Percentiles rank a stretch among this genome's conserved stretches.
These are phyloP conservation scores for Scaptomyza graminum DNA, from an alignment of 1,140 invertebrate species.

Conservation along the genomic window DNA sequence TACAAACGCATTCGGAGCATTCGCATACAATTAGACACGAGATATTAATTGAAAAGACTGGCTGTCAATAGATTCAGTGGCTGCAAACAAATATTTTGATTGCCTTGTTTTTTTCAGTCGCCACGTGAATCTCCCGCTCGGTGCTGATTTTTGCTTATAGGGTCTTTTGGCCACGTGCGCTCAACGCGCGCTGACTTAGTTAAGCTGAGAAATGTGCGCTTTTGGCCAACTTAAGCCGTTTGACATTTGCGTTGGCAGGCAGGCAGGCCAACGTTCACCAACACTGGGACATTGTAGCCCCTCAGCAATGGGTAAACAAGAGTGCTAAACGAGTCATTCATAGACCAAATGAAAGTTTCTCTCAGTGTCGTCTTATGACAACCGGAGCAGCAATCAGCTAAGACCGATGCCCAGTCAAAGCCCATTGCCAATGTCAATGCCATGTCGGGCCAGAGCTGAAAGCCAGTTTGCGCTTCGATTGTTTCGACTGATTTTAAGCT, in stretches of 20 bases:
- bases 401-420: conserved; percentile 11
- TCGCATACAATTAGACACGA: conserved; percentile 28
- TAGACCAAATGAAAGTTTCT: conserved; percentile 17
- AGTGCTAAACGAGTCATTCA: no score
- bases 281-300: no score
- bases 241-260: no score
- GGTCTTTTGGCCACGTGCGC: no score
- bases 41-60: conserved; percentile 65
- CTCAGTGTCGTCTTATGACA: conserved; percentile 20
- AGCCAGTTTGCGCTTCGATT: not conserved
- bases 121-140: conserved; percentile 17
- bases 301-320: no score
- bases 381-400: not conserved
- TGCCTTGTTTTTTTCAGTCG: not conserved
- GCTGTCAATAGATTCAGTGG: conserved; percentile 6
- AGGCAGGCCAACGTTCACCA: no score
- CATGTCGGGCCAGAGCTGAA: conserved; percentile 10
- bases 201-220: no score
- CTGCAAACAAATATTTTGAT: not conserved
- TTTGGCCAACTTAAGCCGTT: no score
- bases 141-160: not conserved
- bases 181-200: no score
- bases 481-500: not conserved
- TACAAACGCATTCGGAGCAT: not conserved
- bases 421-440: not conserved